phyloP scores from a whole-genome alignment of 2,113 vertebrate species.

The Macrotis lagotis region DNA sequence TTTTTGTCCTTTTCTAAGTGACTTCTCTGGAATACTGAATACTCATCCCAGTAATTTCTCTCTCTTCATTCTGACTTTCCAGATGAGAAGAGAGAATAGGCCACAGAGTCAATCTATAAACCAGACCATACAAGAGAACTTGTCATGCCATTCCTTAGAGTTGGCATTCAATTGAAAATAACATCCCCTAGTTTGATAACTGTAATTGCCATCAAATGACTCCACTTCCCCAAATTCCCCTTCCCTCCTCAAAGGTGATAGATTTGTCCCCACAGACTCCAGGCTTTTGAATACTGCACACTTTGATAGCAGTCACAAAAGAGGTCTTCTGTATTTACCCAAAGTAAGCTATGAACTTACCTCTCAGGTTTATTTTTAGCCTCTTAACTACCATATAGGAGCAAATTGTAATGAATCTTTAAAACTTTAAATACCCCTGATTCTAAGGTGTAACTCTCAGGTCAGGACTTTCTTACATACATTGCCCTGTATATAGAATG shows the following conservation, averaged over 20 bases:
- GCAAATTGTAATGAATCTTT: background rate
- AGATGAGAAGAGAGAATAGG: background rate
- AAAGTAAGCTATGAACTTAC: background rate
- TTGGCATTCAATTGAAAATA: background rate
- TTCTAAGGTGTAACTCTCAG: background rate
- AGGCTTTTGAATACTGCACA: background rate
- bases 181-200: background rate
- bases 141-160: background rate
- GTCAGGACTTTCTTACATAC: background rate
- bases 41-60: conserved; percentile 20
- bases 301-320: background rate
- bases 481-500: background rate
- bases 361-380: background rate
- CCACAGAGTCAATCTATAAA: background rate
- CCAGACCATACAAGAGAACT: background rate
- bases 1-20: conserved; percentile 33
- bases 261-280: background rate
- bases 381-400: background rate
- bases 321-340: background rate
- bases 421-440: background rate
- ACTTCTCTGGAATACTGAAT: conserved; percentile 45
- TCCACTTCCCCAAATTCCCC: background rate
- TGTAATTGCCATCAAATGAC: background rate
- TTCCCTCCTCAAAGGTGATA: background rate
- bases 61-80: background rate